These are phyloP conservation scores for Phaonia tiefii DNA, from an alignment of 2,888 invertebrate genomes.

Conservation along the genomic window DNA sequence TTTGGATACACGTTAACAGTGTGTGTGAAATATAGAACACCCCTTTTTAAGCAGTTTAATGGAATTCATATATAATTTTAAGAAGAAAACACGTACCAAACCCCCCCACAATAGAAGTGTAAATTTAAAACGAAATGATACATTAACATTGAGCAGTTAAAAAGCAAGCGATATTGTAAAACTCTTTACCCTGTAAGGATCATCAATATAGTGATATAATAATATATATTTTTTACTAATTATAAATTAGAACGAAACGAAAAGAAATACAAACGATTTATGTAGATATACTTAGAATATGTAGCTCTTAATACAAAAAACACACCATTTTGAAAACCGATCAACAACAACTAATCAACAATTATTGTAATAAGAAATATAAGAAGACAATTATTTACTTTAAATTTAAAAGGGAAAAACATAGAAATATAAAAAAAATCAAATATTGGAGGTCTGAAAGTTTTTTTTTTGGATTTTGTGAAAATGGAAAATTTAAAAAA, in stretches of 20 bases:
- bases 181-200: neutral
- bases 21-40: too few relatives aligned
- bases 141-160: neutral
- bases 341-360: too few relatives aligned
- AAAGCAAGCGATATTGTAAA: neutral
- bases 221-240: constrained; percentile 37
- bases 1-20: too few relatives aligned
- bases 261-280: neutral
- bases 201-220: constrained; percentile 35
- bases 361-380: too few relatives aligned
- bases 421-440: constrained; percentile 3
- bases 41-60: too few relatives aligned
- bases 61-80: neutral
- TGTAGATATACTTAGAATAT: neutral
- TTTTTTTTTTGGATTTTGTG: too few relatives aligned
- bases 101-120: neutral
- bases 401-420: neutral
- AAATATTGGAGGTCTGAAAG: neutral
- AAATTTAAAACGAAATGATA: too few relatives aligned
- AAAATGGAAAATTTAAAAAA: too few relatives aligned
- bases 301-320: neutral
- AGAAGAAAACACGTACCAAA: constrained; percentile 8
- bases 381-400: too few relatives aligned
- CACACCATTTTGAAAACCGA: neutral
- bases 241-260: neutral